Percentiles rank a stretch among this genome's conserved stretches.
Conservation (phyloP, 1,140 invertebrate genomes). For the Drosophila setifemur region DNA sequence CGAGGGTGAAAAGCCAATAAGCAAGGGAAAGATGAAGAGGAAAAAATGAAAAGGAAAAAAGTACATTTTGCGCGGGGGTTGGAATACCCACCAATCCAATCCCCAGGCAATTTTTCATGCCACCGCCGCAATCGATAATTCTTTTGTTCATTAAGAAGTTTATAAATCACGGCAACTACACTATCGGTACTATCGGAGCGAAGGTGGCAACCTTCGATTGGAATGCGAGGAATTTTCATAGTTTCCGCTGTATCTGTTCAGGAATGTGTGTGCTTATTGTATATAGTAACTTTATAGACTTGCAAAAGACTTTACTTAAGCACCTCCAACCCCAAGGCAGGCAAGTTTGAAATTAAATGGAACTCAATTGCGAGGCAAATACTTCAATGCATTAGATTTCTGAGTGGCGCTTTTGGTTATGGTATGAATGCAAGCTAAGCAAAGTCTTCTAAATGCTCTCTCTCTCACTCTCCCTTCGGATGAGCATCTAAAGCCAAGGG, state of each 20-base stretch:
- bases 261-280: slow-evolving; percentile 7
- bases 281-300: slow-evolving; percentile 26
- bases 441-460: not conserved
- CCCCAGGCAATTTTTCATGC: slow-evolving; percentile 56
- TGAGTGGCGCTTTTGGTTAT: no score
- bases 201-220: not conserved
- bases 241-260: slow-evolving; percentile 29
- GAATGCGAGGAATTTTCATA: slow-evolving; percentile 44
- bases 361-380: slow-evolving; percentile 24
- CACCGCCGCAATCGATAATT: slow-evolving; percentile 66
- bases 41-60: not conserved
- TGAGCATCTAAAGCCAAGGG: not conserved
- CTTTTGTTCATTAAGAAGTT: slow-evolving; percentile 79
- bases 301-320: slow-evolving; percentile 13
- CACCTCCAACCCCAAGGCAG: not conserved
- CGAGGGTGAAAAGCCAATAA: slow-evolving; percentile 23
- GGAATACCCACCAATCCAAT: not conserved
- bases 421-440: no score
- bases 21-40: not conserved
- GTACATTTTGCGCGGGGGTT: no score
- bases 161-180: slow-evolving; percentile 63
- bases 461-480: no score
- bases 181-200: no score
- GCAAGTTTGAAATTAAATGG: not conserved
- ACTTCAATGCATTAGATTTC: slow-evolving; percentile 31